These are phyloP conservation scores for Sebastes goodei DNA, from an alignment of 2,797 vertebrate species.

Conservation along the genomic window DNA sequence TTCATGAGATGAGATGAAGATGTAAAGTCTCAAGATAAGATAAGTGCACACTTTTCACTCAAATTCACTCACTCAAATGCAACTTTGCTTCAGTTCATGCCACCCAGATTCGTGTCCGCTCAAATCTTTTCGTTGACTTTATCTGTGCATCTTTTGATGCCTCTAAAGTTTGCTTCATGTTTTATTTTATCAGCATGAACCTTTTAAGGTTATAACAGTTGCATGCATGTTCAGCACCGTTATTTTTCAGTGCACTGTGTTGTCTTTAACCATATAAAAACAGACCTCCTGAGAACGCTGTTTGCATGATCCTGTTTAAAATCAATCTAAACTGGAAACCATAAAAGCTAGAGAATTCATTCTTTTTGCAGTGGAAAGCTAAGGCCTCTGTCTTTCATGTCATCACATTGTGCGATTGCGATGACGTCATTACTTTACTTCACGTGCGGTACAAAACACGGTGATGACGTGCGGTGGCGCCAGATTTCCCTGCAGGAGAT, in stretches of 20 bases:
- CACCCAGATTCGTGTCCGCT: neutral
- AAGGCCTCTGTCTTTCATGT: too few relatives aligned
- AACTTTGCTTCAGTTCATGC: neutral
- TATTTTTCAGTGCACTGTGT: neutral
- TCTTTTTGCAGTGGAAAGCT: too few relatives aligned
- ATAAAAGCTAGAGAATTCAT: too few relatives aligned
- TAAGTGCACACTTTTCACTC: too few relatives aligned
- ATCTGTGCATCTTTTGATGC: accelerated
- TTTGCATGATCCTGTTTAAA: too few relatives aligned
- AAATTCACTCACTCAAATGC: neutral
- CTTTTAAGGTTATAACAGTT: neutral
- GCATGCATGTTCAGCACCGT: neutral
- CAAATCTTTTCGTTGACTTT: neutral
- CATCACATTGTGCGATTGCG: too few relatives aligned
- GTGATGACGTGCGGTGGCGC: accelerated
- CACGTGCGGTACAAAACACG: accelerated
- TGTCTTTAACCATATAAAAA: too few relatives aligned
- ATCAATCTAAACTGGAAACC: too few relatives aligned
- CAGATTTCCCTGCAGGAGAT: accelerated
- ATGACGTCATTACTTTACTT: too few relatives aligned
- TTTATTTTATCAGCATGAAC: neutral
- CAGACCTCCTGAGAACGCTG: too few relatives aligned
- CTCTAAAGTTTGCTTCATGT: neutral
- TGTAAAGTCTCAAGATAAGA: neutral
- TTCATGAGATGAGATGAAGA: neutral